Percentiles rank a stretch among this genome's conserved stretches.
Evolutionary conservation across 2,888 invertebrate genomes (phyloP).

Genomic region (Macaria notata): DNA sequence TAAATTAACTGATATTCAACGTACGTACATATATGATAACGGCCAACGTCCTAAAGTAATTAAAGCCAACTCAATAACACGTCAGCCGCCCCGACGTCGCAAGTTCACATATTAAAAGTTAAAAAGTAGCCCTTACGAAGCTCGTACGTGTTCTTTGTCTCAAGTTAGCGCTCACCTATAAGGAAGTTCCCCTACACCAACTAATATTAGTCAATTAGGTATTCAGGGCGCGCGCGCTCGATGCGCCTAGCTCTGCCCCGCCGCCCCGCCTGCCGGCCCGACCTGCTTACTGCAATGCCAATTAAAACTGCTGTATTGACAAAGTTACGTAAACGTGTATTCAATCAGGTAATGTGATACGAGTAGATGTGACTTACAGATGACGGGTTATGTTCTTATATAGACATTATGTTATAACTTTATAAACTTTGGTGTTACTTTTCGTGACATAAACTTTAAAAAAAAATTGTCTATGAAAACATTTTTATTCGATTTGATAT

Average conservation of each 20-base stretch:
- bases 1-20: too few species aligned
- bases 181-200: conserved; percentile 72
- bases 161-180: conserved; percentile 74
- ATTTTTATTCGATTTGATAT: too few species aligned
- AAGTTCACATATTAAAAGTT: conserved; percentile 62
- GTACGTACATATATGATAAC: neutral
- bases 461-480: too few species aligned
- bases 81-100: conserved; percentile 32
- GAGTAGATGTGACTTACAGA: too few species aligned
- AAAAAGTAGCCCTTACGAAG: conserved; percentile 68
- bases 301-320: conserved; percentile 37
- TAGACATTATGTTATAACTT: too few species aligned
- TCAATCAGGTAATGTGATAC: neutral
- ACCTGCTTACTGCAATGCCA: conserved; percentile 43
- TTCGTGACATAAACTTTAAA: too few species aligned
- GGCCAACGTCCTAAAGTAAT: conserved; percentile 15
- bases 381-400: too few species aligned
- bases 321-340: neutral
- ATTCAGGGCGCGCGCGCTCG: conserved; percentile 74
- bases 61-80: conserved; percentile 23
- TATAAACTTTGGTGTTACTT: too few species aligned
- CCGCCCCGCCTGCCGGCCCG: conserved; percentile 38
- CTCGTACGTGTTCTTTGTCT: conserved; percentile 77
- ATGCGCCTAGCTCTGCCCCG: conserved; percentile 55
- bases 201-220: conserved; percentile 81